phyloP scores from a whole-genome alignment of 2,113 vertebrate genomes.

The Larimichthys crocea region DNA sequence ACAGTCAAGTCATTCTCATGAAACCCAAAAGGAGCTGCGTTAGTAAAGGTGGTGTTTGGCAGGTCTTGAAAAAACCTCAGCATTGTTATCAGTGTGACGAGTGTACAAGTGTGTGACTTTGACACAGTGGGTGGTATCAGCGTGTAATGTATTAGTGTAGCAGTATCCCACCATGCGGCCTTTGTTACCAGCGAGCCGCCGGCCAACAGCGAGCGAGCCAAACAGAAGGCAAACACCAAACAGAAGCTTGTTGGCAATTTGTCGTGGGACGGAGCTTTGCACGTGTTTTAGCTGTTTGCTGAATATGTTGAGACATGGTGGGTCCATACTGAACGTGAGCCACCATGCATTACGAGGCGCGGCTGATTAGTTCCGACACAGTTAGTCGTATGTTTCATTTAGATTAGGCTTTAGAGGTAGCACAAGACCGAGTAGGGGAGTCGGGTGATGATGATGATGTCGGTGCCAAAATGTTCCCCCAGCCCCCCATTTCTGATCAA shows the following conservation, averaged over 20 bases:
- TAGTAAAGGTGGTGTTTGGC: not conserved
- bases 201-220: constrained; percentile 48
- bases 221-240: constrained; percentile 59
- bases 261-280: constrained; percentile 55
- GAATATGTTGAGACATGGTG: constrained; percentile 62
- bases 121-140: constrained; percentile 52
- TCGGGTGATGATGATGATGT: constrained; percentile 4
- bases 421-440: not conserved
- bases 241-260: constrained; percentile 65
- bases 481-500: constrained; percentile 27
- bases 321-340: constrained; percentile 14
- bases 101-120: constrained; percentile 42
- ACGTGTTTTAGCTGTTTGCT: constrained; percentile 59
- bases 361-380: constrained; percentile 40
- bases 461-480: constrained; percentile 8
- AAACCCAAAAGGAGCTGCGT: not conserved
- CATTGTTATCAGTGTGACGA: constrained; percentile 28
- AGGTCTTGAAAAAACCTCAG: not conserved
- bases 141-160: constrained; percentile 47
- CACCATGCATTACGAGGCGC: constrained; percentile 12
- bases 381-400: constrained; percentile 44
- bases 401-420: constrained; percentile 23
- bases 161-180: constrained; percentile 40
- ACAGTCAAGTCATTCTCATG: not conserved
- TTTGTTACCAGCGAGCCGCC: constrained; percentile 61